phyloP scores from a whole-genome alignment of 2,113 vertebrate genomes.

The Tachysurus vachellii region DNA sequence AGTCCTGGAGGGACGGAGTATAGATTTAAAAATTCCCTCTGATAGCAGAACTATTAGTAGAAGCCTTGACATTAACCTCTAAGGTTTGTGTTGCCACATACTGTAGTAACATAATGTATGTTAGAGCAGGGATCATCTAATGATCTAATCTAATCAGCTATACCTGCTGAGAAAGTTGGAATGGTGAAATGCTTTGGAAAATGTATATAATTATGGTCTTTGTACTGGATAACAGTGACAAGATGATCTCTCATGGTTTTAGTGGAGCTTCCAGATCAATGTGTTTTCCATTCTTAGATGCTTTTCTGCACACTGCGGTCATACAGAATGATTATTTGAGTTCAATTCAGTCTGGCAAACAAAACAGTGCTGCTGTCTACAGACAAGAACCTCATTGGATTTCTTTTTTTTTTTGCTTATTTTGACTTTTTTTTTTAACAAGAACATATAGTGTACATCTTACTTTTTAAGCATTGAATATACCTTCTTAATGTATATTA shows the following conservation, averaged over 20 bases:
- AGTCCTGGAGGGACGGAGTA: too few relatives aligned
- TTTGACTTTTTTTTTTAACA: background rate
- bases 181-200: background rate
- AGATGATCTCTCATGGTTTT: background rate
- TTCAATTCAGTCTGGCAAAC: background rate
- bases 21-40: background rate
- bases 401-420: background rate
- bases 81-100: background rate
- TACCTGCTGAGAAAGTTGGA: background rate
- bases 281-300: background rate
- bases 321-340: background rate
- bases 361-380: background rate
- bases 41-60: background rate
- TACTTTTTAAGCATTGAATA: background rate
- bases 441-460: too few relatives aligned
- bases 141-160: background rate
- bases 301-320: background rate
- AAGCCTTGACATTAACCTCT: background rate
- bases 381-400: background rate
- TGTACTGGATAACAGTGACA: background rate
- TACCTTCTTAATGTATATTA: background rate
- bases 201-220: background rate
- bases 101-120: background rate
- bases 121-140: background rate
- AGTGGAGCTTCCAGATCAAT: background rate